Base-by-base conservation (phyloP, 2,113 vertebrate genomes). In the Trematomus loennbergii region DNA sequence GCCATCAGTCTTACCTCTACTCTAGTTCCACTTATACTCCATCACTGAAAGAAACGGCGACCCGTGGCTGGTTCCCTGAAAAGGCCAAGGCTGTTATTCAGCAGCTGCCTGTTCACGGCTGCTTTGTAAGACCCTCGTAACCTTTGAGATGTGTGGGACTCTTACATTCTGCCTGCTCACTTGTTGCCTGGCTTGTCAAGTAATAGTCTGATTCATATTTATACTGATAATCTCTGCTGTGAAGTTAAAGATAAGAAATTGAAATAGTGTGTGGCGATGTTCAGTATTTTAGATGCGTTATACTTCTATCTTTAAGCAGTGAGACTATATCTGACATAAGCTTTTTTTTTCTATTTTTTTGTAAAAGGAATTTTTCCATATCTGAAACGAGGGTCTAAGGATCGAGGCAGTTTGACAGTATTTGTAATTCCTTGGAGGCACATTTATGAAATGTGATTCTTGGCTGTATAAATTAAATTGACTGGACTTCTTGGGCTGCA, bases 41-140 rank as follows among this genome's bases (percentile, higher is more conserved):
- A 52, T 78, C 73, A 67, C 57, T 63, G 67, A 48, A 40, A 67
- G 73, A 54, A 46, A 52, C 18, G 1, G 17, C 3, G 55, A 79
- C 57, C 48, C 36, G 10, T 59, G 63, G 40, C 49, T 18, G 43
- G 53, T 72, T 54, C 64, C 46, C 15, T 69, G 53, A 50, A 87
- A 83, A 80, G 73, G 62, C 68, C 72, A 61, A 48, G 45, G 57
- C 54, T 81, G 59, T 65, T 84, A 61, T 76, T 76, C 11, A 63
- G 67, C 72, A 48, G 75, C 72, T 68, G 80, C 45, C 50, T 58
- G 61, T 55, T 79, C 75, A 58, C 80, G 13, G 65, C 75, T 46
- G 66, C 78, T 70, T 46, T 2, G 63, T 54, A 77, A 77, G 77
- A 65, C 73, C 49, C 9, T 76, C 48, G 13, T 63, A 62, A 79